Conservation (phyloP, 2,888 invertebrate genomes). For the Notodromas monacha region DNA sequence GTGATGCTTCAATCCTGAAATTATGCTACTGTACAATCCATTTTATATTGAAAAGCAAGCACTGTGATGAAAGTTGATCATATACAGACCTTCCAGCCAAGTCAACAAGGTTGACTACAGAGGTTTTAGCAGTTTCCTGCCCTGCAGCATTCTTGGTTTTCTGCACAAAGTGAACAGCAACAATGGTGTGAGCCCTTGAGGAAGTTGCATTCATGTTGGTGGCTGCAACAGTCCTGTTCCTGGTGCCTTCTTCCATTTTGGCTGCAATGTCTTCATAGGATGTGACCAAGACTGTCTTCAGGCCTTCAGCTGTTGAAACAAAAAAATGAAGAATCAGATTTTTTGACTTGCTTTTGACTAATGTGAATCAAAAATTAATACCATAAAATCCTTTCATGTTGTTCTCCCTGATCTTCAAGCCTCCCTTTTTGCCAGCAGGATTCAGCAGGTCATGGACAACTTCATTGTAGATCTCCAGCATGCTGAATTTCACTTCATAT, state of each 20-base stretch:
- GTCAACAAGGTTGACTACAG: constrained; percentile 23
- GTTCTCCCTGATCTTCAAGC: constrained; percentile 22
- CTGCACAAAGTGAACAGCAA: constrained; percentile 21
- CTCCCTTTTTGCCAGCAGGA: constrained; percentile 15
- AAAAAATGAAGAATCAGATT: no score
- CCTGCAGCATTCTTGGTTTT: constrained; percentile 19
- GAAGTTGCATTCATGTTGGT: constrained; percentile 25
- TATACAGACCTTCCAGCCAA: constrained; percentile 23
- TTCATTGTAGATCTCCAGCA: constrained; percentile 26
- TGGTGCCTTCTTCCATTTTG: constrained; percentile 22
- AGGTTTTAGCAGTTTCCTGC: constrained; percentile 19
- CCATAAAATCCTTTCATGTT: constrained; percentile 24
- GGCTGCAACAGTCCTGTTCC: constrained; percentile 22
- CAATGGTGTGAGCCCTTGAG: constrained; percentile 23
- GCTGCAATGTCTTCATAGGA: constrained; percentile 20
- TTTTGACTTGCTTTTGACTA: no score
- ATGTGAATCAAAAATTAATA: no score
- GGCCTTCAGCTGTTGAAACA: constrained; percentile 21
- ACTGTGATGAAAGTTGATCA: no score
- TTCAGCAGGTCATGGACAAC: constrained; percentile 21
- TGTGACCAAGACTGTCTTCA: constrained; percentile 17
- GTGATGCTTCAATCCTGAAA: no score
- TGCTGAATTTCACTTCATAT: constrained; percentile 20
- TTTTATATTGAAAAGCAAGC: no score
- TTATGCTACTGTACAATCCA: no score